A percentile compares a stretch with the other conserved stretches of the same genome.
Evolutionary conservation across 2,888 invertebrate genomes (phyloP).

Genomic region (Agriopis marginaria): DNA sequence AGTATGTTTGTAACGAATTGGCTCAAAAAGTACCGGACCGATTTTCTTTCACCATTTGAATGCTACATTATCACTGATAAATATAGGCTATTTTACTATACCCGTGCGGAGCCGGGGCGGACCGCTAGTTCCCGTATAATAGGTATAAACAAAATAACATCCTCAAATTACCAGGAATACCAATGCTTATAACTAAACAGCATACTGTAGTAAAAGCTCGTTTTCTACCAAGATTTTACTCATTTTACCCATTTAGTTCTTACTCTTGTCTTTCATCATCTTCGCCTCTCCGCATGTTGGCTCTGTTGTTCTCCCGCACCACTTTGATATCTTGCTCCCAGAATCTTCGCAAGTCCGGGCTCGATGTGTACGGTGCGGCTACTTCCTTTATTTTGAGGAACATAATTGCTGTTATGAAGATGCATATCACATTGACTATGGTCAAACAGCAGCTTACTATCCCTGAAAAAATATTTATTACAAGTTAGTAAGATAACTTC

Average conservation of each 20-base stretch:
- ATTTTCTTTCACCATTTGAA: no score
- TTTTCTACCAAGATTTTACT: background rate
- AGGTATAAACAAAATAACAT: no score
- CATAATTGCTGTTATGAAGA: constrained; percentile 92
- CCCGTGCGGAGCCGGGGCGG: no score
- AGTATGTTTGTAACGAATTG: no score
- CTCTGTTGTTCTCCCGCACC: constrained; percentile 89
- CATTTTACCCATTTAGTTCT: constrained; percentile 33
- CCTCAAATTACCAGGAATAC: no score
- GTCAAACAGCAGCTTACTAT: constrained; percentile 93
- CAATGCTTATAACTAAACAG: background rate
- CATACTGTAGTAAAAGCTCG: background rate
- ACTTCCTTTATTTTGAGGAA: constrained; percentile 95
- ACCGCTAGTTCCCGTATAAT: no score
- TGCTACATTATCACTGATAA: no score
- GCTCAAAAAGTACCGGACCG: no score
- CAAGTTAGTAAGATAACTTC: background rate
- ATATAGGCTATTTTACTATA: no score
- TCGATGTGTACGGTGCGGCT: constrained; percentile 92
- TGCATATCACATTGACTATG: constrained; percentile 93
- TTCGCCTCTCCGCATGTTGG: constrained; percentile 86
- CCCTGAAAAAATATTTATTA: constrained; percentile 64
- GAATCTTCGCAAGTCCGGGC: constrained; percentile 90
- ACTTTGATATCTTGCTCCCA: constrained; percentile 93
- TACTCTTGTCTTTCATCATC: constrained; percentile 81